These are phyloP conservation scores for Vanessa atalanta DNA, from an alignment of 1,140 invertebrate genomes.

Conservation along the genomic window DNA sequence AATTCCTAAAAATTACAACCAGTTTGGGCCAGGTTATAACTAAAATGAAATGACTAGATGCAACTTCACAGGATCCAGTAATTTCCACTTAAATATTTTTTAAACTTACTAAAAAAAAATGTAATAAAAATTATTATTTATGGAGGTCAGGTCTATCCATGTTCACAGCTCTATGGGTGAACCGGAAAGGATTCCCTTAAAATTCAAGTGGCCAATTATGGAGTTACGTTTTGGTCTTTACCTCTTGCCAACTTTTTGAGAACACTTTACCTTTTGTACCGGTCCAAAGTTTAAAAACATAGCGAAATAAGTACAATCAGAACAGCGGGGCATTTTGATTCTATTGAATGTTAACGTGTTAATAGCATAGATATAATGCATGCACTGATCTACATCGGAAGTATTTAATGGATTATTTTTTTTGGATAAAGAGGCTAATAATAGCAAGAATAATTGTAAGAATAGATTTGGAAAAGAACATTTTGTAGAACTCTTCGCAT, in stretches of 20 bases:
- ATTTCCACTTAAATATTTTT: too few species aligned
- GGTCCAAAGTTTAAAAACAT: slow-evolving; percentile 63
- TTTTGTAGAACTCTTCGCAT: too few species aligned
- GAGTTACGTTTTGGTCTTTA: slow-evolving; percentile 58
- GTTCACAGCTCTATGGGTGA: slow-evolving; percentile 47
- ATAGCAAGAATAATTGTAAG: too few species aligned
- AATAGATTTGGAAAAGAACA: not conserved
- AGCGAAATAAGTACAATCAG: slow-evolving; percentile 46
- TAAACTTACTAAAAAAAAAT: not conserved
- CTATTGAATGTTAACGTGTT: slow-evolving; percentile 18
- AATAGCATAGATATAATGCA: not conserved
- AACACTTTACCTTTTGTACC: slow-evolving; percentile 51
- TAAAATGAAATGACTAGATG: too few species aligned
- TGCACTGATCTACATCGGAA: not conserved
- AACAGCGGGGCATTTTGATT: slow-evolving; percentile 46
- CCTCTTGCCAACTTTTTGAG: slow-evolving; percentile 51
- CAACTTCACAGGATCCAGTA: too few species aligned
- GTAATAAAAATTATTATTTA: not conserved
- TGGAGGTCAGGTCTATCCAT: slow-evolving; percentile 23
- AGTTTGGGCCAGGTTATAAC: too few species aligned
- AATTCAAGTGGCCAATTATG: slow-evolving; percentile 75
- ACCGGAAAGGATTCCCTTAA: slow-evolving; percentile 71
- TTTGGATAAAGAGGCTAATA: not conserved
- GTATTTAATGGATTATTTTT: not conserved
- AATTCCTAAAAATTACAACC: too few species aligned